Evolutionary conservation across 2,113 vertebrate genomes (phyloP).

Genomic region (Syngnathus scovelli): DNA sequence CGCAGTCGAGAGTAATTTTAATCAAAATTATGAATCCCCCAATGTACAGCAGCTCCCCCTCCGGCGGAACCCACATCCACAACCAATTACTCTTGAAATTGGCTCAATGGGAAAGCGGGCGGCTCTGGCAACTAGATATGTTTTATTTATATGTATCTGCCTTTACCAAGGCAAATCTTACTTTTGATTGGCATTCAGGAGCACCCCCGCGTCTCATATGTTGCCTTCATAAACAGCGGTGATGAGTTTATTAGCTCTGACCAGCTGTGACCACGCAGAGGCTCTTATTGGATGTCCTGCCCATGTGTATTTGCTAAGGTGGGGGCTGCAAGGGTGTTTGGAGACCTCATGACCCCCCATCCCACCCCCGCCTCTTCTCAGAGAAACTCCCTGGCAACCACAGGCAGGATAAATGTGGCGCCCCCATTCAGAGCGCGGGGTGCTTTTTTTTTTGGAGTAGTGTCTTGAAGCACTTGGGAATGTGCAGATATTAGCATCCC

Average conservation of each 20-base stretch:
- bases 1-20: slow-evolving; percentile 53
- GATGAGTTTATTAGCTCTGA: slow-evolving; percentile 72
- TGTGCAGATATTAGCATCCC: slow-evolving; percentile 9
- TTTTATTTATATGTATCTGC: neutral
- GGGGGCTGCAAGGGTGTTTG: slow-evolving; percentile 22
- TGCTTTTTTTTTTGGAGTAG: neutral
- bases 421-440: slow-evolving; percentile 40
- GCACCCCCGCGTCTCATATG: neutral
- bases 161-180: neutral
- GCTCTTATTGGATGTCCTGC: slow-evolving; percentile 44
- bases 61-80: neutral
- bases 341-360: slow-evolving; percentile 23
- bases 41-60: slow-evolving; percentile 19
- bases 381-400: slow-evolving; percentile 64
- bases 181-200: neutral
- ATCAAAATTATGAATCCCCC: slow-evolving; percentile 55
- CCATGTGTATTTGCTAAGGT: slow-evolving; percentile 9
- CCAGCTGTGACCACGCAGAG: slow-evolving; percentile 69
- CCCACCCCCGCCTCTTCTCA: slow-evolving; percentile 5
- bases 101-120: slow-evolving; percentile 24
- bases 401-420: slow-evolving; percentile 53
- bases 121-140: neutral
- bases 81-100: slow-evolving; percentile 36
- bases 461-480: neutral
- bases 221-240: slow-evolving; percentile 52